Evolutionary conservation across 2,888 invertebrate genomes (phyloP), one percentile per base, ranked within the genome.

Genomic region (Andricus quercusramuli): DNA sequence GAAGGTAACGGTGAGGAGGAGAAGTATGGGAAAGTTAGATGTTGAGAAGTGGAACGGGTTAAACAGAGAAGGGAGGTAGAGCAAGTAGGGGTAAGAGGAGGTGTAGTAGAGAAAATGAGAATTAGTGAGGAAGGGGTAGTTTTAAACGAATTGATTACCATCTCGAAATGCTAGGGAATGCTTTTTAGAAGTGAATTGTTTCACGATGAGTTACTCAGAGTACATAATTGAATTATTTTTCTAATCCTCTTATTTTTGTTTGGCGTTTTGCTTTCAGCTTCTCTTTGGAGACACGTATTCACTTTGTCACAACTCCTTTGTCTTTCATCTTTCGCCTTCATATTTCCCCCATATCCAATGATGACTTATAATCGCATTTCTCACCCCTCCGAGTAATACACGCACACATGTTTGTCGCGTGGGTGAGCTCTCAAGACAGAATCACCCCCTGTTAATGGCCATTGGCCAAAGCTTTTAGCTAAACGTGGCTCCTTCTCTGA

Each of bases 351-450:
- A 87, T 90, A 90, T 90, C 91, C 91, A 92, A 92, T 92, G n/a
- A n/a, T 92, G 92, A 92, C 92, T 92, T 92, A 92, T 92, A 92
- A 92, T 92, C 91, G 91, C 91, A 92, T 92, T 92, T 91, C 90
- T 90, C 92, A 88, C 89, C 87, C 84, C 80, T 81, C 77, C 67
- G 76, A 81, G 81, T 78, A 83, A 83, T 81, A 83, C 80, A 80
- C 77, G 80, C 85, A 85, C 79, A 79, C 79, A 78, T 83, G 81
- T 80, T 56, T 11, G n/a, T 56, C n/a, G 78, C 80, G 80, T 70
- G 78, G 83, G 80, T 78, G 83, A 83, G 79, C 85, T 70, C 67
- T 85, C 86, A 84, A 83, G 87, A 85, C 87, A 88, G 89, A 89
- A 86, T 88, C 87, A 85, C 88, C 90, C 92, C 88, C 86, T 86